Evolutionary conservation across 2,888 invertebrate species (phyloP).

Genomic region (Eugnorisma glareosa): DNA sequence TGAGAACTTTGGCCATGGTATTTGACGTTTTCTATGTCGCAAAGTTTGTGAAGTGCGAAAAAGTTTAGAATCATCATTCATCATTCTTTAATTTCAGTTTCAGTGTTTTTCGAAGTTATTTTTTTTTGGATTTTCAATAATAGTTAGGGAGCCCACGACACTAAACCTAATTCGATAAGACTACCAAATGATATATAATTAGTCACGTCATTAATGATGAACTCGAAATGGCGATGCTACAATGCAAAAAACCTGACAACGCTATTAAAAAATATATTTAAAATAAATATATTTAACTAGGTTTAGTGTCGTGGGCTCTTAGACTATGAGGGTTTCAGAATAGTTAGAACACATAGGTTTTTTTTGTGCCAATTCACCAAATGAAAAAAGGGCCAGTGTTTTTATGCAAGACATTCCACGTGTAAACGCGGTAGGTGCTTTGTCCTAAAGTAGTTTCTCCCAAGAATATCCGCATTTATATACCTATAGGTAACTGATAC

Average conservation of each 20-base stretch:
- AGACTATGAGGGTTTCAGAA: not conserved
- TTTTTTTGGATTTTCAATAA: no score
- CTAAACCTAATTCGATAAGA: no score
- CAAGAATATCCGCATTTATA: not conserved
- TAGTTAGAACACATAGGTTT: not conserved
- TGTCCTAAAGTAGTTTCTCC: not conserved
- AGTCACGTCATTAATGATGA: no score
- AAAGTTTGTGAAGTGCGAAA: not conserved
- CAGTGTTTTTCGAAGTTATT: not conserved
- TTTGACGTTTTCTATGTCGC: not conserved
- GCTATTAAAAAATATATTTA: no score
- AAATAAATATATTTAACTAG: no score
- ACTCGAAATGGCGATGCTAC: no score
- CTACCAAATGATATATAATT: no score
- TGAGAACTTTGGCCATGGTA: not conserved
- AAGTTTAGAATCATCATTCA: no score
- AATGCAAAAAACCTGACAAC: no score
- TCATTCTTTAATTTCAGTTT: not conserved
- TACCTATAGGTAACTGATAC: not conserved
- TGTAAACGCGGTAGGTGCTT: not conserved
- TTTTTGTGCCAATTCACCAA: not conserved
- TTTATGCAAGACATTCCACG: not conserved
- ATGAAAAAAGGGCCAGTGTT: not conserved
- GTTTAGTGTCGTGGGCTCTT: no score
- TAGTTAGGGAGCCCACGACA: no score